Evolutionary conservation across 2,797 vertebrate genomes (phyloP), one percentile per base, ranked within the genome.

Genomic region (Leptatherina wallacei): DNA sequence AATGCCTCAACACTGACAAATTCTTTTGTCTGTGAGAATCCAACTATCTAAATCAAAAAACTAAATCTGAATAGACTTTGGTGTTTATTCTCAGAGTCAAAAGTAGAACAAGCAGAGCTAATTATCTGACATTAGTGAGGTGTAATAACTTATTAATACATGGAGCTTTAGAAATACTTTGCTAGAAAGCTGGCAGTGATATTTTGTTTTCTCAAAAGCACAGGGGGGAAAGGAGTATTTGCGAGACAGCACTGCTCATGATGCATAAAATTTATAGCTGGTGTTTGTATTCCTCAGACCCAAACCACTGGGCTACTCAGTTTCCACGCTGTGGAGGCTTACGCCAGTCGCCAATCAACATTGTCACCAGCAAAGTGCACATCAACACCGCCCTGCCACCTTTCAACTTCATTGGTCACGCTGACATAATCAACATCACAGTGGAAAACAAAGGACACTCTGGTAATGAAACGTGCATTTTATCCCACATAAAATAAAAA

Each of bases 321-420:
- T 77, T 85, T 8, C 6, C 0, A 0, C 49, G 18, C 0, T 98
- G 97, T 90, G 88, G 89, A 7, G 92, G 90, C 22, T 29, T 35
- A 1, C 88, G 29, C 0, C 97, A 99, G 76, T 98, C 97, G 0
- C 97, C 97, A 1, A 94, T 98, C 82, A 94, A 98, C 89, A 97
- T 99, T 0, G 75, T 95, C 75, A 96, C 95, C 73, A 67, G 29
- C 24, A 89, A 93, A 33, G 92, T 91, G 1, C 1, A 77, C 32
- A 1, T 80, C 0, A 70, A 95, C 74, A 32, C 12, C 5, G 82
- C 32, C 14, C 91, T 98, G 66, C 64, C 77, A 4, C 81, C 82
- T 0, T 93, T 99, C 66, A 22, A 12, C 6, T 98, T 97, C 65
- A 88, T 93, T 1, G 95, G 95, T 0, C 96, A 99, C 2, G 54